Evolutionary conservation across 2,797 vertebrate genomes (phyloP).

Genomic region (Rhinichthys osculus): DNA sequence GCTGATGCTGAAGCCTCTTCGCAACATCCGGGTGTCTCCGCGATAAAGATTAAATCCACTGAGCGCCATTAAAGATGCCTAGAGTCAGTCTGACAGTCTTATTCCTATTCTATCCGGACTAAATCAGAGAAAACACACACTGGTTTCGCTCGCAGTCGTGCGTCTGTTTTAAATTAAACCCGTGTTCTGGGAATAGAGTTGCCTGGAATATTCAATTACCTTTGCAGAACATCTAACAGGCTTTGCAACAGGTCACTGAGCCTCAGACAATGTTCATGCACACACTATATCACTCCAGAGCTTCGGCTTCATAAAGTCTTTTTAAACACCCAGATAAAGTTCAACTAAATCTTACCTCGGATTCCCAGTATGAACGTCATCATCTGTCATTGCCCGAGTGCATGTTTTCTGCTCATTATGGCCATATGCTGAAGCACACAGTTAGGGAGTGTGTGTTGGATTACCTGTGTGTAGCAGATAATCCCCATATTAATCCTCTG

Average conservation of each 20-base stretch:
- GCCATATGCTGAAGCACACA: constrained; percentile 59
- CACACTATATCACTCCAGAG: not conserved
- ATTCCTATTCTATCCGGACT: not conserved
- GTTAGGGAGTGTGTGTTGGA: constrained; percentile 78
- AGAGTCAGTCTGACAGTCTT: not conserved
- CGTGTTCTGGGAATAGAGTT: constrained; percentile 2
- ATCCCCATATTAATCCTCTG: constrained; percentile 57
- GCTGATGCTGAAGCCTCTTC: constrained; percentile 74
- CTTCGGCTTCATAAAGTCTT: not conserved
- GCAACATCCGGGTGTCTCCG: constrained; percentile 88
- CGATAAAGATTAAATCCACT: constrained; percentile 26
- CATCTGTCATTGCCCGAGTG: constrained; percentile 68
- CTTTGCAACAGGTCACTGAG: constrained; percentile 14
- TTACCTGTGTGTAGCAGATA: constrained; percentile 87
- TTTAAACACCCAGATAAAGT: not conserved
- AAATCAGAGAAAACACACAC: too few species aligned
- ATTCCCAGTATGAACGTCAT: constrained; percentile 76
- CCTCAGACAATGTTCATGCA: not conserved
- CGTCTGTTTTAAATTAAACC: constrained; percentile 23
- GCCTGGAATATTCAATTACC: constrained; percentile 34
- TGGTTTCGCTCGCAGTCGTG: not conserved
- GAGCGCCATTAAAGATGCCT: not conserved
- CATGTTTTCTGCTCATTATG: constrained; percentile 46
- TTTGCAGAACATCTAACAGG: constrained; percentile 27
- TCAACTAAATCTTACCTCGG: constrained; percentile 71